Evolutionary conservation across 2,888 invertebrate species (phyloP).

Genomic region (Dione vanillae): DNA sequence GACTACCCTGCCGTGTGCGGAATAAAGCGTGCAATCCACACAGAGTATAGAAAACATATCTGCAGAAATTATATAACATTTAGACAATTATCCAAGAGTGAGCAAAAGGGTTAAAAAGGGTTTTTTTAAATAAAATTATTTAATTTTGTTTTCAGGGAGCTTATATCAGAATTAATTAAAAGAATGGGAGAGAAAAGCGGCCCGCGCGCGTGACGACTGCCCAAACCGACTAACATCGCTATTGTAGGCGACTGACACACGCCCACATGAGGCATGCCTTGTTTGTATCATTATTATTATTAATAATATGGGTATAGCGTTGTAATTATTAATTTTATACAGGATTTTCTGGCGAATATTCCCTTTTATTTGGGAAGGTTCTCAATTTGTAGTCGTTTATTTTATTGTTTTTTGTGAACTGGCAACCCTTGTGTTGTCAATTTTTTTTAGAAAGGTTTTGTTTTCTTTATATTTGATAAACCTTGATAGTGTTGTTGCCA

Average conservation of each 20-base stretch:
- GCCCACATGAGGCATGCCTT: constrained; percentile 33
- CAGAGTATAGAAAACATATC: too few relatives aligned
- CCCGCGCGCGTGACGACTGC: constrained; percentile 63
- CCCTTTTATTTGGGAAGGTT: neutral
- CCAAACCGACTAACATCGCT: constrained; percentile 53
- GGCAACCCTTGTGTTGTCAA: neutral
- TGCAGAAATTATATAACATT: too few relatives aligned
- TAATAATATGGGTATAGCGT: constrained; percentile 7
- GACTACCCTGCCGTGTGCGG: too few relatives aligned
- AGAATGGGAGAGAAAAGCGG: constrained; percentile 71
- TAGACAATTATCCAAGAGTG: too few relatives aligned
- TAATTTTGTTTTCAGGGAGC: constrained; percentile 62
- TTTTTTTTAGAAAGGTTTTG: too few relatives aligned
- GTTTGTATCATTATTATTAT: neutral
- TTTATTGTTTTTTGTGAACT: neutral
- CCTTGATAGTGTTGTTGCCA: too few relatives aligned
- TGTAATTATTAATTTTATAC: constrained; percentile 17
- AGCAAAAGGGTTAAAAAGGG: too few relatives aligned
- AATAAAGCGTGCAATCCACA: too few relatives aligned
- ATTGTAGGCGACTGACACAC: constrained; percentile 61
- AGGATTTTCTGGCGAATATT: neutral
- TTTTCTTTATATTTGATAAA: too few relatives aligned
- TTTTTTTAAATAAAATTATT: too few relatives aligned
- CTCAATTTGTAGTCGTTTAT: neutral
- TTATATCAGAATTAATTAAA: constrained; percentile 74